phyloP scores from a whole-genome alignment of 1,140 invertebrate genomes.

The Dermatophagoides farinae region DNA sequence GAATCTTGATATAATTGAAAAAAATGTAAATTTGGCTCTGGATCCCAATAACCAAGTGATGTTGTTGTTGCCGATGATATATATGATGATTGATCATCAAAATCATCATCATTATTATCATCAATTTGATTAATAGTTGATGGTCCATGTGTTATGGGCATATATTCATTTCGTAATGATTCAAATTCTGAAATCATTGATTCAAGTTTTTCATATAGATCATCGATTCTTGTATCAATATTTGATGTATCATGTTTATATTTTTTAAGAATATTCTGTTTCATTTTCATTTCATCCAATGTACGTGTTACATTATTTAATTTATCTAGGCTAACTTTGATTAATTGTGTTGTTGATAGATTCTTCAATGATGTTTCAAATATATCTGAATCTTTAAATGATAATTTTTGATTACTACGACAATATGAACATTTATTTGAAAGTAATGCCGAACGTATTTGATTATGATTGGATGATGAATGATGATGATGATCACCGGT shows the following conservation, averaged over 20 bases:
- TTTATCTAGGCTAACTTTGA: background rate
- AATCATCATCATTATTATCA: background rate
- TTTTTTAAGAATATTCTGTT: background rate
- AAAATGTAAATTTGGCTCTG: conserved; percentile 16
- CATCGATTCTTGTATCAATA: background rate
- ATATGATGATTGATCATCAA: conserved; percentile 1
- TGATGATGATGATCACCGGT: too few relatives aligned
- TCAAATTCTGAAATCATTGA: background rate
- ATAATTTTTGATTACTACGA: conserved; percentile 1
- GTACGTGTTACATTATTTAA: conserved; percentile 1
- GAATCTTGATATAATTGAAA: conserved; percentile 15
- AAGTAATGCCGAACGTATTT: background rate
- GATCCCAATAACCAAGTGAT: conserved; percentile 14
- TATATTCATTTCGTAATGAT: conserved; percentile 7
- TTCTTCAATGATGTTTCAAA: conserved; percentile 3
- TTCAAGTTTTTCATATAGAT: background rate
- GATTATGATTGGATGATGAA: background rate
- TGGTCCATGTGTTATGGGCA: background rate
- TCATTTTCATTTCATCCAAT: conserved; percentile 2
- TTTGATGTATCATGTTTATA: background rate
- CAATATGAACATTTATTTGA: conserved; percentile 6
- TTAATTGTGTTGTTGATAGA: background rate
- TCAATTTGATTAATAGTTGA: background rate
- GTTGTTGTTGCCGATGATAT: conserved; percentile 10
- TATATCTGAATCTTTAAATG: background rate